Conservation (phyloP, 2,113 vertebrate genomes). For the Sander lucioperca region DNA sequence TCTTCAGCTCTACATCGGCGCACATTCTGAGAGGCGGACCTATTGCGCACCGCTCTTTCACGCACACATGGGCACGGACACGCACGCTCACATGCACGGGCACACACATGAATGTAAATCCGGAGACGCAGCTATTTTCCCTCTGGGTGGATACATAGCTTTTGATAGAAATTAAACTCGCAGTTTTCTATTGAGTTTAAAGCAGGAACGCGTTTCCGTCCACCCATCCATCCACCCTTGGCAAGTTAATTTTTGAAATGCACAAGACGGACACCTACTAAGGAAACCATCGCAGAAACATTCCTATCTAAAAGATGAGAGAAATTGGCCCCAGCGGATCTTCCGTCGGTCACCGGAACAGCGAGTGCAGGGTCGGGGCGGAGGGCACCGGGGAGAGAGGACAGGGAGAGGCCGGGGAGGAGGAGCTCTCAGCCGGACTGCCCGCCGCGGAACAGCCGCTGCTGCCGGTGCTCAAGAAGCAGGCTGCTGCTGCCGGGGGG, state of each 20-base stretch:
- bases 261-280: constrained; percentile 59
- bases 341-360: constrained; percentile 75
- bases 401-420: constrained; percentile 74
- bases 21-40: constrained; percentile 41
- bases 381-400: constrained; percentile 74
- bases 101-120: constrained; percentile 22
- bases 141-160: constrained; percentile 3
- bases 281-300: constrained; percentile 65
- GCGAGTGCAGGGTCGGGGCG: constrained; percentile 71
- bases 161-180: constrained; percentile 1
- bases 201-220: background rate
- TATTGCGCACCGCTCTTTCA: constrained; percentile 43
- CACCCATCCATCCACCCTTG: constrained; percentile 13
- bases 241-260: constrained; percentile 42
- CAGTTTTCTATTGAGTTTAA: constrained; percentile 3
- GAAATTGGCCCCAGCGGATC: constrained; percentile 74
- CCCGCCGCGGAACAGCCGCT: constrained; percentile 75
- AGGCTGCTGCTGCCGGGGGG: constrained; percentile 71
- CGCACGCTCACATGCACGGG: constrained; percentile 22
- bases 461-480: constrained; percentile 70
- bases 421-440: constrained; percentile 73
- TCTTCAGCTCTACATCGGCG: constrained; percentile 24
- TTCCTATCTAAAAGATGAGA: constrained; percentile 83
- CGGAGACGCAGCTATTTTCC: background rate
- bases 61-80: constrained; percentile 40